phyloP scores from a whole-genome alignment of 2,797 vertebrate species.

The Siniperca obscura region DNA sequence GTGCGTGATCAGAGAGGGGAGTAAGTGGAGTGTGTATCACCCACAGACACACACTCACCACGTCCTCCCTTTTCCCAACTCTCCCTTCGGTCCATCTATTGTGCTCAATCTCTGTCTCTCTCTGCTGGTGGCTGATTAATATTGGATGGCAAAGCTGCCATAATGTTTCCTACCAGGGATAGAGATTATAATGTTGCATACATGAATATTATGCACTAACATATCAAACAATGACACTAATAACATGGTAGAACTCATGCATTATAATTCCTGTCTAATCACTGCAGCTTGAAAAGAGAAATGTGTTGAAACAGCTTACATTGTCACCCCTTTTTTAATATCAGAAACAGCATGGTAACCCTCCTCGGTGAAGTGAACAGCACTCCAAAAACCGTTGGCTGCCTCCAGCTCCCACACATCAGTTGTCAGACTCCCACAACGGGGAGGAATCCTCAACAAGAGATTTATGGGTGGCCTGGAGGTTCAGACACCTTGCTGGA shows the following conservation, averaged over 20 bases:
- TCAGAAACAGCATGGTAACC: constrained; percentile 15
- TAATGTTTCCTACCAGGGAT: constrained; percentile 17
- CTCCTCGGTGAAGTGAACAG: constrained; percentile 21
- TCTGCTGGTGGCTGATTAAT: constrained; percentile 76
- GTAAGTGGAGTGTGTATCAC: constrained; percentile 40
- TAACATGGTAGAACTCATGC: neutral
- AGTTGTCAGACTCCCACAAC: constrained; percentile 33
- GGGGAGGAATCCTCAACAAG: constrained; percentile 33
- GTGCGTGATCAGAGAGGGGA: constrained; percentile 56
- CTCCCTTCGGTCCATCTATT: constrained; percentile 27
- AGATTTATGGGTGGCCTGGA: constrained; percentile 50
- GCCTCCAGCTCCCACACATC: constrained; percentile 31
- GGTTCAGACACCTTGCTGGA: constrained; percentile 57
- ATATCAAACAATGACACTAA: constrained; percentile 11
- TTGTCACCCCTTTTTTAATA: constrained; percentile 27
- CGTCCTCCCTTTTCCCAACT: neutral
- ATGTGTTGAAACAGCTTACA: neutral
- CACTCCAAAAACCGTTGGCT: constrained; percentile 10
- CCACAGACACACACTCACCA: neutral
- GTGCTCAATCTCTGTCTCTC: constrained; percentile 64
- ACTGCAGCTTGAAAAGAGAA: constrained; percentile 38
- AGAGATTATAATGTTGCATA: constrained; percentile 38
- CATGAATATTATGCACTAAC: constrained; percentile 36
- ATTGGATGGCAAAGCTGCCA: constrained; percentile 53
- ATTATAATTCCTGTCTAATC: constrained; percentile 35